phyloP scores from a whole-genome alignment of 2,113 vertebrate genomes.

The Nyctibius bracteatus region DNA sequence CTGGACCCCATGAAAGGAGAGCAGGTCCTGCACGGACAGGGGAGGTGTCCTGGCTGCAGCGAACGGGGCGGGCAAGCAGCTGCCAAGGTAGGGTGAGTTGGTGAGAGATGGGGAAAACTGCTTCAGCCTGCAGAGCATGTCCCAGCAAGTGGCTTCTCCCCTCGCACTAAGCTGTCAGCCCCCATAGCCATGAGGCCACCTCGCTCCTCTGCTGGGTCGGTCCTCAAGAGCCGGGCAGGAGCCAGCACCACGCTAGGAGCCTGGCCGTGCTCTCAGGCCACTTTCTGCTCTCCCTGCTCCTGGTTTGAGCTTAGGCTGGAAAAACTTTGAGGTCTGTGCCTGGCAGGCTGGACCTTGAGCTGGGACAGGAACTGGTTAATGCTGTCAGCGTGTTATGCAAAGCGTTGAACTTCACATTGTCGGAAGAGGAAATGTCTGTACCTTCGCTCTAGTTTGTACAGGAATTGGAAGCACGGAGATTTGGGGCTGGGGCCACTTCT shows the following conservation, averaged over 20 bases:
- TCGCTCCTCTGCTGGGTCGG: accelerated
- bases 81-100: not conserved
- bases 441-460: not conserved
- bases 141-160: not conserved
- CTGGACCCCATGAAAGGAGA: not conserved
- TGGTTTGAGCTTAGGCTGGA: not conserved
- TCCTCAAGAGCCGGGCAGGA: not conserved
- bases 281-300: not conserved
- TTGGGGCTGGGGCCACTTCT: not conserved
- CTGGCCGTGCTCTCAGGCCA: accelerated
- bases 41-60: not conserved
- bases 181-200: accelerated
- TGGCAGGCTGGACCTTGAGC: not conserved
- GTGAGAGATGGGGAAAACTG: not conserved
- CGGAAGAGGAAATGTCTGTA: not conserved
- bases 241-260: accelerated
- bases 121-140: not conserved
- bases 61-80: not conserved
- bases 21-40: not conserved
- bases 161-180: accelerated
- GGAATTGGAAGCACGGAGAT: not conserved
- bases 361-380: not conserved
- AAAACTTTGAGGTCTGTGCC: not conserved
- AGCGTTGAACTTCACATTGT: not conserved
- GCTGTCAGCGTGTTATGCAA: not conserved